Evolutionary conservation across 2,797 vertebrate species (phyloP), one percentile per base, ranked within the genome.

Genomic region (Synanceia verrucosa): DNA sequence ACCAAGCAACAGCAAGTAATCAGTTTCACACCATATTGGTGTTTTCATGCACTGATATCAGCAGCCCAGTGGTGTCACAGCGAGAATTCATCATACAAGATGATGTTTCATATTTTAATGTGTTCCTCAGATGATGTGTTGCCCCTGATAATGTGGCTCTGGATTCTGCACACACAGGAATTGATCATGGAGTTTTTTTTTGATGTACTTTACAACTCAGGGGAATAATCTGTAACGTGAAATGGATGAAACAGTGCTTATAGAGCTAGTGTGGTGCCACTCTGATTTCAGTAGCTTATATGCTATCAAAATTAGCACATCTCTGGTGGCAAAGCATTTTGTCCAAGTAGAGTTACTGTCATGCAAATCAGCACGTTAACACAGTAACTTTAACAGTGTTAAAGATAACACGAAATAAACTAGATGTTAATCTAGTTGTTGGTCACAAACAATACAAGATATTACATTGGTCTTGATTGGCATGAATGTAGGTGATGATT

Each of bases 111-210:
- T 57, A 14, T n/a, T 7, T 1, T 34, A 66, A 16, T 34, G 31
- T 44, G 37, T 18, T 28, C 18, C 2, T 36, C 26, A 2, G 16
- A 21, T 39, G 31, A 26, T 31, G 2, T 63, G 31, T 48, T 29
- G 14, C 36, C 16, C 2, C 31, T 6, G 10, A 7, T 24, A 57
- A 44, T 6, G 26, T 9, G 9, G 10, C 24, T 58, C 29, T 48
- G 29, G 43, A 56, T 47, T 55, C 28, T 69, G 13, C 5, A 26
- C 58, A 5, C 44, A 14, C 44, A 37, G 21, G 34, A 57, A 62
- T 43, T 58, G 19, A 52, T 68, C 26, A 68, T 33, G 44, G 64
- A 57, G 57, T 26, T 41, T 69, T 33, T 73, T 1, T n/a, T n/a
- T n/a, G n/a, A n/a, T n/a, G n/a, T n/a, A n/a, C 5, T 55, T 58